Conservation (phyloP, 1,140 invertebrate species). For the Pollicipes pollicipes region DNA sequence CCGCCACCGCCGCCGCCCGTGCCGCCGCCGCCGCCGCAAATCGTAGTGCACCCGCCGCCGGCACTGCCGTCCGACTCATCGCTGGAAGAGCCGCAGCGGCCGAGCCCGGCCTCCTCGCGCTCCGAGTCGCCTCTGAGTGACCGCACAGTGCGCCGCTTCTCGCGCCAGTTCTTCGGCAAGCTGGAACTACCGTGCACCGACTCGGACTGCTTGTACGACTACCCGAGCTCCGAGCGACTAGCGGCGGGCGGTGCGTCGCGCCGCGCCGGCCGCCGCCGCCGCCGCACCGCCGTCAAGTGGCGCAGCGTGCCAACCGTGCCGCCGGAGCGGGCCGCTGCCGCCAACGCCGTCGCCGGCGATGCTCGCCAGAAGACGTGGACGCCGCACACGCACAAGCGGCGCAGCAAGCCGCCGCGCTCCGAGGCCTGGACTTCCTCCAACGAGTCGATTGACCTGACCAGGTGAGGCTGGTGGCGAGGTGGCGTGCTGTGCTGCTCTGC, state of each 20-base stretch:
- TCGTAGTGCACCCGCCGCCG: slow-evolving; percentile 33
- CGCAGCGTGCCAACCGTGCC: background rate
- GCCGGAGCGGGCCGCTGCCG: background rate
- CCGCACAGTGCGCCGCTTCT: slow-evolving; percentile 18
- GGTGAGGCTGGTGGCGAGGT: no score
- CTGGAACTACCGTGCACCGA: slow-evolving; percentile 46
- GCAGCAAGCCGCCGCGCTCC: background rate
- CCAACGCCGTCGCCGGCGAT: no score
- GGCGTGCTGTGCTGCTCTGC: no score
- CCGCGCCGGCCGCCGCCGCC: no score
- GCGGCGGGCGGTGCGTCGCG: no score
- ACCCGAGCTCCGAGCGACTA: slow-evolving; percentile 43
- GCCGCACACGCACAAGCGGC: background rate
- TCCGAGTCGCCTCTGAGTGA: slow-evolving; percentile 58
- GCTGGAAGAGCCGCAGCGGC: slow-evolving; percentile 17
- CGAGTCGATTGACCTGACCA: background rate
- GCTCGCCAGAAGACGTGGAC: background rate
- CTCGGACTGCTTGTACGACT: slow-evolving; percentile 55
- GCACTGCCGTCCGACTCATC: slow-evolving; percentile 15
- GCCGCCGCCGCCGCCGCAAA: slow-evolving; percentile 39
- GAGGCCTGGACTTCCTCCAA: background rate
- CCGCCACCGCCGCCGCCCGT: no score
- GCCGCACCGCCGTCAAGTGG: background rate
- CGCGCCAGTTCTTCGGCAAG: slow-evolving; percentile 39
- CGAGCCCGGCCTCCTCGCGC: slow-evolving; percentile 46